Conservation (phyloP, 2,113 vertebrate genomes). For the Pluvianellus socialis region DNA sequence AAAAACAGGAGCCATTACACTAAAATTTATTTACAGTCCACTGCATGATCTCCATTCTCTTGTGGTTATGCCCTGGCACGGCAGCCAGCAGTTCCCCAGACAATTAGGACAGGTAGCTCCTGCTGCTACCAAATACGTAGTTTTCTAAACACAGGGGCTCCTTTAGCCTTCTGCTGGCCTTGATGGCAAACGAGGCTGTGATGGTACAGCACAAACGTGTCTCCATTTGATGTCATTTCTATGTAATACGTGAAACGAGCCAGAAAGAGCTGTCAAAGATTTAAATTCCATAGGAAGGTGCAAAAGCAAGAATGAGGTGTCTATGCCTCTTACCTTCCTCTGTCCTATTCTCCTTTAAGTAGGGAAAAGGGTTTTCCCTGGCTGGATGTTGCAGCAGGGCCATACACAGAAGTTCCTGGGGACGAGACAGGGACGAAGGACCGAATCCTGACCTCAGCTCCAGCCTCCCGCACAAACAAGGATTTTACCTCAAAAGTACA, state of each 20-base stretch:
- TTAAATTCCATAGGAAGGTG: neutral
- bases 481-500: neutral
- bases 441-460: neutral
- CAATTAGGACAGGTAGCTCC: neutral
- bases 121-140: neutral
- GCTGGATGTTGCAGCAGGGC: neutral
- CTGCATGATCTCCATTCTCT: neutral
- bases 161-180: neutral
- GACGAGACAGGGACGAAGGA: neutral
- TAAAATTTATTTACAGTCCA: neutral
- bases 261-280: neutral
- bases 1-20: neutral
- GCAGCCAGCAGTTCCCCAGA: neutral
- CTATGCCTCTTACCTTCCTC: neutral
- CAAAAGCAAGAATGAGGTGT: neutral
- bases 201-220: neutral
- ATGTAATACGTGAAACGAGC: neutral
- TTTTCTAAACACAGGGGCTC: neutral
- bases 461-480: neutral
- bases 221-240: neutral
- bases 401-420: neutral
- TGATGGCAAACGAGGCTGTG: neutral
- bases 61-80: neutral
- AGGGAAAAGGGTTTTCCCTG: neutral
- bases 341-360: neutral